phyloP scores from a whole-genome alignment of 1,140 invertebrate species.

The Calephelis virginiensis region DNA sequence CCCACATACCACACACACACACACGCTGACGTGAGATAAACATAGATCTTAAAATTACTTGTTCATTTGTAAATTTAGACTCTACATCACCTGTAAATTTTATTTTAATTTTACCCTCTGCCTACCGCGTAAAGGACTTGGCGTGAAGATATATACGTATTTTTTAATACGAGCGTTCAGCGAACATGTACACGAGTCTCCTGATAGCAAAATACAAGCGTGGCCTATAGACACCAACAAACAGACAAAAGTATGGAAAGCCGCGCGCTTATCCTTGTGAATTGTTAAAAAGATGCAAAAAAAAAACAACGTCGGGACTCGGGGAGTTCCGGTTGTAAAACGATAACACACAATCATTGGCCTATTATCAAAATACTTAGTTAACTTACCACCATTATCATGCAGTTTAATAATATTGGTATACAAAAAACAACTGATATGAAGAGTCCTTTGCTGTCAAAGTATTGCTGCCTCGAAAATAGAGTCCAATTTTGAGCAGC shows the following conservation, averaged over 20 bases:
- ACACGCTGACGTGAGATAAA: no score
- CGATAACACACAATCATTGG: conserved; percentile 23
- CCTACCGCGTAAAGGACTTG: no score
- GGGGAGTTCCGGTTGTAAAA: conserved; percentile 21
- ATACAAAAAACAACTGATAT: conserved; percentile 95
- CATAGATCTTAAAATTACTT: no score
- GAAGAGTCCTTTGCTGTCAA: conserved; percentile 94
- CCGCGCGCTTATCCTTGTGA: neutral
- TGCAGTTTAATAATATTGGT: conserved; percentile 93
- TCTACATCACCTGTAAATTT: no score
- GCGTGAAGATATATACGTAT: no score
- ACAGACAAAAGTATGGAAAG: neutral
- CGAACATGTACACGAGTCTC: no score
- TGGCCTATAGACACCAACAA: no score
- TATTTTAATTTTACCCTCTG: no score
- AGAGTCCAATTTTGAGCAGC: conserved; percentile 91
- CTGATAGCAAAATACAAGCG: no score
- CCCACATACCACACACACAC: no score
- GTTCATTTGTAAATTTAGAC: no score
- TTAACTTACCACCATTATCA: conserved; percentile 93
- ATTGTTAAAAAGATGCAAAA: conserved; percentile 4
- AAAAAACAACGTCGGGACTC: neutral
- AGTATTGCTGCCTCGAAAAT: conserved; percentile 94
- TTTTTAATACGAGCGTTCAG: no score
- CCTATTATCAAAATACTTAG: conserved; percentile 20